Conservation (phyloP, 2,888 invertebrate species). For the Zaprionus lineosus region DNA sequence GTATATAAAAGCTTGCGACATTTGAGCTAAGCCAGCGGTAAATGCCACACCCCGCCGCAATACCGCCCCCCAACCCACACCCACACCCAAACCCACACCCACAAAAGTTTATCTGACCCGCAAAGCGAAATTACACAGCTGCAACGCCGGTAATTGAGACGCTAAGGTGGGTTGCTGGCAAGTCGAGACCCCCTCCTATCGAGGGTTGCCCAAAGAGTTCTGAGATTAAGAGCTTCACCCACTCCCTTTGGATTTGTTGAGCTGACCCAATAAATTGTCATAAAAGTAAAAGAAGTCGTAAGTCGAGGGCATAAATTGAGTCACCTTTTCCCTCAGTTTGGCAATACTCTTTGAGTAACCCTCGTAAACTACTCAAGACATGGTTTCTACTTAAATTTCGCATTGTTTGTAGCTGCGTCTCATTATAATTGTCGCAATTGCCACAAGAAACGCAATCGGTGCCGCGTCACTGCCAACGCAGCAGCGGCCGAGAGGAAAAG, state of each 20-base stretch:
- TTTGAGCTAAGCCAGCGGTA: neutral
- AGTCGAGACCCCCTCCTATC: constrained; percentile 6
- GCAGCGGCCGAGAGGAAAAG: neutral
- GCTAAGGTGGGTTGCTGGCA: constrained; percentile 5
- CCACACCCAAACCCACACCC: neutral
- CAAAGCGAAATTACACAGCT: constrained; percentile 27
- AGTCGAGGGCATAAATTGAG: neutral
- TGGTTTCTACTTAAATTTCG: constrained; percentile 58
- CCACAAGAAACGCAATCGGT: constrained; percentile 52
- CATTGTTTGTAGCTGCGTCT: constrained; percentile 62
- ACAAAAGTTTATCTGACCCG: constrained; percentile 40
- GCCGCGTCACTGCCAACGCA: constrained; percentile 65
- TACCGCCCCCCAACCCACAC: neutral
- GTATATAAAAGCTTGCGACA: constrained; percentile 1
- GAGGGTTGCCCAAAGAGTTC: constrained; percentile 14
- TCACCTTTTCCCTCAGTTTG: neutral
- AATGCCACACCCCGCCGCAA: too few species aligned
- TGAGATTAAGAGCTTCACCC: too few species aligned
- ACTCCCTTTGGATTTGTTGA: too few species aligned
- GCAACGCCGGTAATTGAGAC: constrained; percentile 38
- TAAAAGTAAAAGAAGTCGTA: too few species aligned
- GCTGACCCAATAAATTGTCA: too few species aligned
- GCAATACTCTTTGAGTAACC: constrained; percentile 17
- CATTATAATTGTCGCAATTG: constrained; percentile 72
- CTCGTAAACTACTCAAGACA: constrained; percentile 42